phyloP scores from a whole-genome alignment of 2,797 vertebrate genomes.

The Australoheros facetus region DNA sequence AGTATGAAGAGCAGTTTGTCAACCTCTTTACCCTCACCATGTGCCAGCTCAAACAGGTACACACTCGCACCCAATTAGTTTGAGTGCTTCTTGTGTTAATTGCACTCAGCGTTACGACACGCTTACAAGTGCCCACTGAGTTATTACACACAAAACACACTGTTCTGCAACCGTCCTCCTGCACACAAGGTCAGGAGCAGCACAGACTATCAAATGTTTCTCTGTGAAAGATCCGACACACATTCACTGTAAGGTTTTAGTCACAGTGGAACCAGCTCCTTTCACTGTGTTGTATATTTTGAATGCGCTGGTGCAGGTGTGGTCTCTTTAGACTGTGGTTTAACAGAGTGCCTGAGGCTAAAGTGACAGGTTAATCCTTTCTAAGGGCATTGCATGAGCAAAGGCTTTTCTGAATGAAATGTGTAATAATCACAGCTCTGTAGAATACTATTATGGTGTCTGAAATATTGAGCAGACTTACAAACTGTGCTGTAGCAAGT shows the following conservation, averaged over 20 bases:
- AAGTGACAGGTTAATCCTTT: not conserved
- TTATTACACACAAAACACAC: not conserved
- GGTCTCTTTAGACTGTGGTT: not conserved
- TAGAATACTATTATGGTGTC: not conserved
- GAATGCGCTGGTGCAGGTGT: too few relatives aligned
- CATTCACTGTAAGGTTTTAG: not conserved
- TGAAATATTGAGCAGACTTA: not conserved
- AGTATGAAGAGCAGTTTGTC: slow-evolving; percentile 98
- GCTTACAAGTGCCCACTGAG: not conserved
- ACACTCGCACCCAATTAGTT: not conserved
- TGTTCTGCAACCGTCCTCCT: not conserved
- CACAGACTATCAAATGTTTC: not conserved
- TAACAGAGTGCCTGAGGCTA: not conserved
- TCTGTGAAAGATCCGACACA: not conserved
- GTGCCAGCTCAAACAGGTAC: slow-evolving; percentile 97
- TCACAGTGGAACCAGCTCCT: not conserved
- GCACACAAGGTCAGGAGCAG: not conserved
- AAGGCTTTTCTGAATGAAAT: not conserved
- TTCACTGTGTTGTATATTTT: not conserved
- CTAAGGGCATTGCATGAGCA: not conserved
- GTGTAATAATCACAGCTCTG: not conserved
- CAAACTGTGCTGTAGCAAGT: not conserved
- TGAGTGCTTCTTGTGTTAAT: slow-evolving; percentile 24
- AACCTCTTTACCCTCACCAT: slow-evolving; percentile 96
- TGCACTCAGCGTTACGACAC: not conserved